Base-by-base conservation (phyloP, 2,888 invertebrate species). In the Liopterus haemorrhoidalis region DNA sequence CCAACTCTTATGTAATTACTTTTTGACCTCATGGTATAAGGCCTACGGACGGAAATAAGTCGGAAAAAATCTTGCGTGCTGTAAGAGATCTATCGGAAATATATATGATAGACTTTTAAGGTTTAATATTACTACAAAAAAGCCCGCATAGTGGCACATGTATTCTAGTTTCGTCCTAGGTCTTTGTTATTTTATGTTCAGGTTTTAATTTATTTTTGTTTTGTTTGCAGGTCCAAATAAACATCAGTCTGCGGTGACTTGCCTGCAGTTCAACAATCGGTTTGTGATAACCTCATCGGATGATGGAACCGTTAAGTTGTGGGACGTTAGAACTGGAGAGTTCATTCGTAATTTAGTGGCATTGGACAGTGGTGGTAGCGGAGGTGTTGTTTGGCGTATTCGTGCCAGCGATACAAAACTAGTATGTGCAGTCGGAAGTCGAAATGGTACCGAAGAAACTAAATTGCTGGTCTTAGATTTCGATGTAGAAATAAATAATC, bases 201-300 rank as follows among this genome's bases (percentile, higher is more conserved):
- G 59, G n/a, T n/a, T n/a, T n/a, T n/a, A n/a, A n/a, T 30, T 12
- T 15, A n/a, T 41, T 48, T 47, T 43, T 38, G 12, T 41, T 27
- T 45, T 28, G 15, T 37, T 54, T 56, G 2, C 69, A 90, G 96
- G 96, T 50, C 83, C 87, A 19, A 87, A 93, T 68, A 96, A 96
- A 65, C 99, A 99, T 71, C 90, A 92, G 63, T 96, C 96, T 49
- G 97, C 97, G 39, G 97, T 99, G 44, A 99, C 99, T 28, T 96
- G 96, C 70, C 80, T 99, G 55, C 96, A 97, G 70, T 94, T 96
- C 60, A 93, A 94, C 71, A 88, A 85, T 64, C 87, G 91, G 51
- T 95, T 97, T 75, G 96, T 99, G 55, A 94, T 97, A 60, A 96
- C 97, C 16, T 97, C 97, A 9, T 96, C 96, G 2, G 99, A 99